Evolutionary conservation across 2,113 vertebrate genomes (phyloP), one percentile per base, ranked within the genome.

Genomic region (Bombycilla garrulus): DNA sequence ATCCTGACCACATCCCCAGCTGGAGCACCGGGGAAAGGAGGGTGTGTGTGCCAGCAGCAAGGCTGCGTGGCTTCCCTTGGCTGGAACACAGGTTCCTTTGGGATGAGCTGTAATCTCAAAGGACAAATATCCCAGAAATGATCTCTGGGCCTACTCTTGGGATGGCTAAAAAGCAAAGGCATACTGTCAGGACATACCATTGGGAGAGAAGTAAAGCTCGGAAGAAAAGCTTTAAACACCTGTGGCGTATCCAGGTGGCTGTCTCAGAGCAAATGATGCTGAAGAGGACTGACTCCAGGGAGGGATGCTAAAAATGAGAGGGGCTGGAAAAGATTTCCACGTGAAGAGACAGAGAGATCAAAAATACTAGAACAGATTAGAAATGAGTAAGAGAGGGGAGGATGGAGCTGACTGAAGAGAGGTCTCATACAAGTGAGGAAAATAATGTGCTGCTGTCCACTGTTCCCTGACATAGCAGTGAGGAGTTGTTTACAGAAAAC

Each of bases 1-100:
- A 94, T 85, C 93, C 85, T 96, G 95, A 96, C 94, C 92, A 88
- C 11, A 40, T 93, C 60, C 90, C 94, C 95, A 95, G 88, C 95
- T 95, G 95, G 88, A 81, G 90, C 71, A 51, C 81, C 6, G 53
- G 60, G 65, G 56, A 85, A 88, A 85, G 66, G 81, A 90, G 71
- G 62, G 33, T 2, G 40, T 8, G 36, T 71, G 38, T 62, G 82
- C 87, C 2, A 2, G 70, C 91, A 95, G 91, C 78, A 65, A 58
- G 44, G 66, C 81, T 69, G 35, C 8, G 0, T n/a, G 67, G 62
- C 47, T 95, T 82, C 66, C 2, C 45, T 44, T 19, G 61, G 20
- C 67, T 91, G 42, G 29, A 64, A 94, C 83, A 88, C 22, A 77
- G 71, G 38, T 22, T 82, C 50, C 57, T 79, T 72, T 2, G 5